phyloP scores from a whole-genome alignment of 2,113 vertebrate species.

The Ctenomys sociabilis region DNA sequence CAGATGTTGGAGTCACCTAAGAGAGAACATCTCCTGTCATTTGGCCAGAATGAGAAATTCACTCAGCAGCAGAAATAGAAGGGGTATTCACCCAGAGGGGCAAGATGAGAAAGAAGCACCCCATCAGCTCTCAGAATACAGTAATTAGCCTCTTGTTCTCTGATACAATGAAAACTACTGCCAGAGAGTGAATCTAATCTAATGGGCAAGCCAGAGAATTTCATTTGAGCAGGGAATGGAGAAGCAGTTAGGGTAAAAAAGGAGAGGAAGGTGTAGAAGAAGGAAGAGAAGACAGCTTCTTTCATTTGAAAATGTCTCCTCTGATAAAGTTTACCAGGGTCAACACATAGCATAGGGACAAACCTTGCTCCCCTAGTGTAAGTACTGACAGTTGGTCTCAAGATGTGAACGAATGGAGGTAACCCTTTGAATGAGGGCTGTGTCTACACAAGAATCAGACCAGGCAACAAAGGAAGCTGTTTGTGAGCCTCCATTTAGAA shows the following conservation, averaged over 20 bases:
- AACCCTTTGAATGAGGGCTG: conserved; percentile 38
- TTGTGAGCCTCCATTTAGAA: conserved; percentile 61
- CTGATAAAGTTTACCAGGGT: neutral
- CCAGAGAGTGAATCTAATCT: neutral
- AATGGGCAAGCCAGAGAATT: neutral
- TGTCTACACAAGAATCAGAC: conserved; percentile 68
- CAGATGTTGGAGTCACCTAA: neutral
- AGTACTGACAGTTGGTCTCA: neutral
- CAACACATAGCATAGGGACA: neutral
- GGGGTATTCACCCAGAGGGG: neutral
- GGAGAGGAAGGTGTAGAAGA: neutral
- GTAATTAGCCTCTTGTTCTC: neutral
- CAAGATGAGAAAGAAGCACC: too few species aligned
- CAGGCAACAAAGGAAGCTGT: conserved; percentile 71
- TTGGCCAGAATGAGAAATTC: neutral
- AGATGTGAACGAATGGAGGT: conserved; percentile 53
- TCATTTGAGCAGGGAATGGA: neutral
- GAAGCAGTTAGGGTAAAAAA: neutral
- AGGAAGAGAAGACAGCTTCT: too few species aligned
- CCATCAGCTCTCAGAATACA: neutral
- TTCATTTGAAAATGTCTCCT: neutral
- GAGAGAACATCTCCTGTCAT: neutral
- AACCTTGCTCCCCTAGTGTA: neutral
- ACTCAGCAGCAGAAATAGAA: neutral
- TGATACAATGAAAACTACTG: neutral